Evolutionary conservation across 2,888 invertebrate genomes (phyloP), one percentile per base, ranked within the genome.

Genomic region (Antitype chi): DNA sequence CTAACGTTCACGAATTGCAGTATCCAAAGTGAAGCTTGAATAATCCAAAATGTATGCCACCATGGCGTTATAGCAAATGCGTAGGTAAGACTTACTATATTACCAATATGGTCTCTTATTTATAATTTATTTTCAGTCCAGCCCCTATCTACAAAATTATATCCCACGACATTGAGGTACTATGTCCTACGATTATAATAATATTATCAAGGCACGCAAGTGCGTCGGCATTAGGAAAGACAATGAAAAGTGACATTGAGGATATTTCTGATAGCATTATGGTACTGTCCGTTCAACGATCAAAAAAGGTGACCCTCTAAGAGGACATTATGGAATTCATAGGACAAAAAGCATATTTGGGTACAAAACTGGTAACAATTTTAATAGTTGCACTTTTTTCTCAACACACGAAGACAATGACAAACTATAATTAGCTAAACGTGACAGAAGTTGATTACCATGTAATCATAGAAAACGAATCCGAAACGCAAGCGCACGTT

Each of bases 401-500:
- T 64, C 23, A 25, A 3, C 32, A 64, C 13, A 60, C 15, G 23
- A 70, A 55, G 53, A 68, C 52, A 63, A 52, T 57, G 25, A 70
- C 64, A 13, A 59, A 74, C 5, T 32, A n/a, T 74, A 80, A 80
- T 60, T 28, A 47, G 17, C 11, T 69, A 57, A 76, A 76, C 67
- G 76, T 82, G 70, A 28, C 67, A 64, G 49, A 32, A 62, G 52
- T 70, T 80, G 17, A 84, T 73, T 66, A 75, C 55, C 76, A 82
- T 85, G 55, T 52, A 80, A 80, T 84, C 64, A 59, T 67, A 72
- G 57, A 67, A 80, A 84, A 72, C 13, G 13, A 66, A 72, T 25
- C 38, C 43, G 2, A 67, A 68, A 70, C 62, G 70, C 28, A 62
- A n/a, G 59, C 38, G 62, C 81, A 81, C 62, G 57, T 80, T 71